phyloP scores from a whole-genome alignment of 2,888 invertebrate genomes.

The Eulithis prunata region DNA sequence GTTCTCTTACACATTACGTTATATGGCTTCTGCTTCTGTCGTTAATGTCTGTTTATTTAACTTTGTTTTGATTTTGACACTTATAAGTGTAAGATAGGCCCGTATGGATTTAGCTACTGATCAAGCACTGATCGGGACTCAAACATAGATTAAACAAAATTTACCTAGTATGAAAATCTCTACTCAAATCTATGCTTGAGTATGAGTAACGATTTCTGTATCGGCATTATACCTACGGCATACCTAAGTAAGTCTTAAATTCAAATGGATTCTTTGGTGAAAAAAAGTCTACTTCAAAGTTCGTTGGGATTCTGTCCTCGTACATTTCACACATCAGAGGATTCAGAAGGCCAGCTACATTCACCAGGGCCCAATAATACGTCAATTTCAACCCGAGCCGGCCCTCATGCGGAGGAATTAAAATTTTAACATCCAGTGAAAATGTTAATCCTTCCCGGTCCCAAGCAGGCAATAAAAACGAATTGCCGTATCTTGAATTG shows the following conservation, averaged over 20 bases:
- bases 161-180: too few relatives aligned
- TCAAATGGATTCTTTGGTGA: background rate
- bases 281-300: conserved; percentile 1
- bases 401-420: conserved; percentile 73
- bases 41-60: conserved; percentile 47
- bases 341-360: conserved; percentile 31
- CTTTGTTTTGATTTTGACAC: conserved; percentile 21
- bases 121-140: too few relatives aligned
- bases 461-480: conserved; percentile 73
- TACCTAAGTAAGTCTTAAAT: too few relatives aligned
- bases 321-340: conserved; percentile 36
- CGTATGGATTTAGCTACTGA: too few relatives aligned
- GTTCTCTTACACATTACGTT: conserved; percentile 52
- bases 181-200: too few relatives aligned
- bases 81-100: too few relatives aligned
- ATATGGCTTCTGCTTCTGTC: conserved; percentile 43
- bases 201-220: too few relatives aligned
- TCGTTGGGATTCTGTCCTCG: conserved; percentile 48
- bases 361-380: conserved; percentile 72
- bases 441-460: conserved; percentile 77
- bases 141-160: too few relatives aligned
- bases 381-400: conserved; percentile 67
- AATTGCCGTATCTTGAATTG: conserved; percentile 76
- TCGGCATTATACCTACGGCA: too few relatives aligned
- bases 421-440: conserved; percentile 77